Base-by-base conservation (phyloP, 2,797 vertebrate species). In the Poeciliopsis gracilis region DNA sequence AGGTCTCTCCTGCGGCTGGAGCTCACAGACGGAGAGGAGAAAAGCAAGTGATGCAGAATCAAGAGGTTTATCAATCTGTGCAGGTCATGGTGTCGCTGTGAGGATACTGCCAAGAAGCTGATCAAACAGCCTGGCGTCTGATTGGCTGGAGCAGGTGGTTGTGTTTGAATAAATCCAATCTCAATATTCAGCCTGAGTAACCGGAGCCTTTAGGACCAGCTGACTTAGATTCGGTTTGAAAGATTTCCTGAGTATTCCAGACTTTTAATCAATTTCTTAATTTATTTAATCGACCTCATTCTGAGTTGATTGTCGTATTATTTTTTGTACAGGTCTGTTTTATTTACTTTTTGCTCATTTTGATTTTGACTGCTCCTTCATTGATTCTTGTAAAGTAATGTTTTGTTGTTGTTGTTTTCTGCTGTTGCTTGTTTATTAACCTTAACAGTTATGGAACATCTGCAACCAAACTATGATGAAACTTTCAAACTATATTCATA, bases 91-190 rank as follows among this genome's bases (percentile, higher is more conserved):
- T 13, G 8, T 47, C 41, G 77, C 74, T 25, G 4, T 2, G 43
- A 85, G 83, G 82, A 80, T 69, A 76, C 72, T 73, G 30, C 80
- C 78, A 69, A 36, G 57, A 77, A 84, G 75, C 81, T 73, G 73
- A 77, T 86, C 85, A 89, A 88, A 87, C 81, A 77, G 45, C 20
- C 61, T 11, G 5, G 8, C 71, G 18, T 82, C 12, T 71, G 13
- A 61, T 77, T 46, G 38, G 79, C 84, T 81, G n/a, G 0, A 43
- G 2, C n/a, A n/a, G n/a, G n/a, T n/a, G n/a, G n/a, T n/a, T n/a
- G n/a, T n/a, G n/a, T 77, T 79, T 79, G 75, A 69, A 78, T 43
- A 51, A 73, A 46, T 71, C 30, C 71, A 70, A 83, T 36, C 49
- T 46, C 18, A 81, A 72, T 38, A 59, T 15, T 28, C 25, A 46